Base-by-base conservation (phyloP, 2,797 vertebrate species). In the Etheostoma perlongum region DNA sequence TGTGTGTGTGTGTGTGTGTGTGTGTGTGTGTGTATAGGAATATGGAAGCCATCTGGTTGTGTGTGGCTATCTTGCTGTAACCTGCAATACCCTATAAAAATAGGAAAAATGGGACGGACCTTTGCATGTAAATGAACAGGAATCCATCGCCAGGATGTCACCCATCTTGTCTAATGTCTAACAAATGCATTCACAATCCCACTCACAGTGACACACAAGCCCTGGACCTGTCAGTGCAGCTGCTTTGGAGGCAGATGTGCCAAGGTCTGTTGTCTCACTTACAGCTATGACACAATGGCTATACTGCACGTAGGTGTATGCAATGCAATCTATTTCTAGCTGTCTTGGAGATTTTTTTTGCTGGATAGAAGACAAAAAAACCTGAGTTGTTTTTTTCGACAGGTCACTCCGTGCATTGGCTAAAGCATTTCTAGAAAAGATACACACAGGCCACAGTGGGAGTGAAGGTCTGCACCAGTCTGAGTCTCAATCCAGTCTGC, bases 121-220 rank as follows among this genome's bases (percentile, higher is more conserved):
- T 64, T 67, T 25, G 65, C 70, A 87, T 82, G 85, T 62, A 92
- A 87, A 91, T 87, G 83, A 92, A 82, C 66, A 51, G 67, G 70
- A 55, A 74, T 57, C 83, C 63, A 69, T 82, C 18, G 49, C 62
- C 53, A 40, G 49, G 66, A 81, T 88, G 89, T 88, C 85, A 84
- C 74, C 86, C 76, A 68, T 87, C 87, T 76, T 83, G 73, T 89
- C 81, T 88, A 76, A 88, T 81, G 85, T 84, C 80, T 81, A 86
- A 90, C 79, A 89, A 94, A 94, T 89, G 79, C 82, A 85, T 93
- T 94, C 89, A 91, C 83, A 84, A 81, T 92, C 85, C 81, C 88
- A 89, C 76, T 88, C 88, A 73, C 88, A 57, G 25, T 79, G 90
- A 82, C 89, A 90, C 81, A 74, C 84, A 13, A 21, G 81, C 59